Base-by-base conservation (phyloP, 1,140 invertebrate genomes). In the Ips typographus region DNA sequence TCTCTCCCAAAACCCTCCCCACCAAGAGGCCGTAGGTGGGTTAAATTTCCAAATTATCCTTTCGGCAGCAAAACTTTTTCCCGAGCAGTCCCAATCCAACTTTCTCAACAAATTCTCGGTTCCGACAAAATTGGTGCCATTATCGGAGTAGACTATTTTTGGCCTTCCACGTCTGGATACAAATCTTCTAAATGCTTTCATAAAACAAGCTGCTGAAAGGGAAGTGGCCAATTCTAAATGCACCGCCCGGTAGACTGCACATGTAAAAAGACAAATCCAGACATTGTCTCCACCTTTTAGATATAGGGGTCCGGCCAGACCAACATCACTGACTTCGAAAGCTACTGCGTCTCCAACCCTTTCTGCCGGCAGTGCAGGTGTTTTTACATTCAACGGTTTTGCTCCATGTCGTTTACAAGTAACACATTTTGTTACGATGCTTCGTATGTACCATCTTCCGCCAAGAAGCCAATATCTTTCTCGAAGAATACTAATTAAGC, bases 251-350 rank as follows among this genome's bases (percentile, higher is more conserved):
- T 77, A 79, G 8, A 77, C 52, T 8, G 70, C 72, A 65, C 69
- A 71, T 2, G 68, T 78, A 53, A 80, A 80, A 8, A 80, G 22
- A 52, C 73, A 72, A 55, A 80, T 68, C 78, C 79, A 79, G 2
- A 70, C 71, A 58, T 81, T 78, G 42, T 62, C 8, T 6, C 42
- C 7, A 22, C 4, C 8, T 51, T 49, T 68, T 1, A 69, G 41
- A 43, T 67, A 72, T 22, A 79, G 38, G 40, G 77, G 76, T 1
- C 78, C 78, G 40, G 42, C 47, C 3, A 58, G 40, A 75, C 40
- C 56, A 6, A 75, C 58, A 22, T 36, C 58, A 38, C 2, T 74
- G 72, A 53, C 77, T 75, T 37, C 61, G 62, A 2, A 79, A 68
- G 44, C 77, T 43, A 56, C 22, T 78, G 70, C 41, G 42, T 78